Conservation (phyloP, 1,140 invertebrate genomes). For the Idris sp. region DNA sequence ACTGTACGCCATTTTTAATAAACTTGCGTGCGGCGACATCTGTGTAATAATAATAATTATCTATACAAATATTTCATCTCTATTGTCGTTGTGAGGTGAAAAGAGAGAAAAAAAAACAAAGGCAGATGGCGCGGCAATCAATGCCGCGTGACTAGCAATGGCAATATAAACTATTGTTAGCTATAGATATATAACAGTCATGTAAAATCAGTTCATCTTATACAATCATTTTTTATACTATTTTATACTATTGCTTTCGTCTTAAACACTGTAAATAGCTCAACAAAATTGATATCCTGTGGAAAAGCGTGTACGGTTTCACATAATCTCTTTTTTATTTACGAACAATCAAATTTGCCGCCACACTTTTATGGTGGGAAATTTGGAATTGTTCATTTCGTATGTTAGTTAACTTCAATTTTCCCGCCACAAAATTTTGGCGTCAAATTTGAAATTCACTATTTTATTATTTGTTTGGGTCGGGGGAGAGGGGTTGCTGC, state of each 20-base stretch:
- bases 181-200: constrained; percentile 61
- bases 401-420: too few species aligned
- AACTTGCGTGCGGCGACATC: too few species aligned
- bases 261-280: constrained; percentile 77
- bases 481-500: constrained; percentile 42
- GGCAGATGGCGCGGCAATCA: constrained; percentile 51
- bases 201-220: constrained; percentile 60
- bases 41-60: too few species aligned
- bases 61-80: constrained; percentile 31
- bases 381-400: too few species aligned
- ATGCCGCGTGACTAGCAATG: constrained; percentile 57
- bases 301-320: constrained; percentile 54
- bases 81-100: constrained; percentile 55
- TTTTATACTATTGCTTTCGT: constrained; percentile 73
- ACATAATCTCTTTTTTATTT: constrained; percentile 16
- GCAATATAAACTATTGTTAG: constrained; percentile 69
- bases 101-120: constrained; percentile 22
- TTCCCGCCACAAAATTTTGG: too few species aligned
- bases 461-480: constrained; percentile 39
- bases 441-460: constrained; percentile 7
- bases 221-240: constrained; percentile 69
- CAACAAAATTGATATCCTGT: constrained; percentile 74
- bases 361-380: too few species aligned
- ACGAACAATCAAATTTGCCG: background rate
- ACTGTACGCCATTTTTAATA: too few species aligned